Percentiles rank a stretch among this genome's conserved stretches.
phyloP scores from a whole-genome alignment of 2,113 vertebrate species.

The Acinonyx jubatus region DNA sequence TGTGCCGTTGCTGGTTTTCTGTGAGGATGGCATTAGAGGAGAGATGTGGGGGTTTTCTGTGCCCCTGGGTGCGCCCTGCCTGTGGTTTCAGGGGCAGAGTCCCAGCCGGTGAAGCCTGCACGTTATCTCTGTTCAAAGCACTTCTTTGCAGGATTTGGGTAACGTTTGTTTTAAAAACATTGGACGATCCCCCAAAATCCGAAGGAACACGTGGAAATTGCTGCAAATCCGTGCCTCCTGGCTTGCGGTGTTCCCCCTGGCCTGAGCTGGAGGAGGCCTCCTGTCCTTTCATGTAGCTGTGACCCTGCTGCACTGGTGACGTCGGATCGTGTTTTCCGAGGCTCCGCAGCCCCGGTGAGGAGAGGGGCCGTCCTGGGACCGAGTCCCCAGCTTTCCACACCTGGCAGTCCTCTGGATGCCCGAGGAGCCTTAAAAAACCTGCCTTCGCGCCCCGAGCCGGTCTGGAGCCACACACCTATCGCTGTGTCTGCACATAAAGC shows the following conservation, averaged over 20 bases:
- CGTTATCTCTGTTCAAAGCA: neutral
- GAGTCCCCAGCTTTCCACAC: no score
- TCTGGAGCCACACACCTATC: rapidly evolving
- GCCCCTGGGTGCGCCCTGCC: rapidly evolving
- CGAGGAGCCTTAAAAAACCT: neutral
- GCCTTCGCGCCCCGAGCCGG: neutral
- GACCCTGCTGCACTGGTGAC: neutral
- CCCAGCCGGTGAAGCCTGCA: neutral
- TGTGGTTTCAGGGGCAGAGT: neutral
- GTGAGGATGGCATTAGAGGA: neutral
- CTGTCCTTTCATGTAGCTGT: neutral
- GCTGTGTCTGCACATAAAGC: neutral
- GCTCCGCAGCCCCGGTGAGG: neutral
- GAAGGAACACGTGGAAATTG: neutral
- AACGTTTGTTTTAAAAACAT: neutral
- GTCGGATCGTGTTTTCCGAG: rapidly evolving
- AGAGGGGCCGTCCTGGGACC: neutral
- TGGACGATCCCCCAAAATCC: neutral
- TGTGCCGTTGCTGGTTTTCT: neutral
- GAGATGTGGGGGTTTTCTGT: neutral
- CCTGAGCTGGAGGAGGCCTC: no score
- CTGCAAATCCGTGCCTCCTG: rapidly evolving
- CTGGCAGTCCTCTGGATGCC: neutral
- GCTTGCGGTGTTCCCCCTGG: no score
- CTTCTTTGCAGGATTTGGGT: neutral